phyloP scores from a whole-genome alignment of 2,797 vertebrate genomes.

The Hozukius guyotensis region DNA sequence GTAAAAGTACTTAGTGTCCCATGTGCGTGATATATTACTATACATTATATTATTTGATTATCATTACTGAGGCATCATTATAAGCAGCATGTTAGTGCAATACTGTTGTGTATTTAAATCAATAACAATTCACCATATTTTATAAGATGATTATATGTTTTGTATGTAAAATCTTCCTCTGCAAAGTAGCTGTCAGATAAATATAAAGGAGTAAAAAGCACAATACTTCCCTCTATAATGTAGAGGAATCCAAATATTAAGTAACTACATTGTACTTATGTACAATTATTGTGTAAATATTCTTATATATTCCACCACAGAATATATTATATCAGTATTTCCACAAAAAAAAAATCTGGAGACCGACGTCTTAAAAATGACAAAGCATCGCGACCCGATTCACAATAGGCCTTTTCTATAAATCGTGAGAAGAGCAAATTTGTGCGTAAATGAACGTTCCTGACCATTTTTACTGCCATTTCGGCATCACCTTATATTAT shows the following conservation, averaged over 20 bases:
- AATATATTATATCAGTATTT: too few species aligned
- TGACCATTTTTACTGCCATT: background rate
- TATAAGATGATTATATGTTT: background rate
- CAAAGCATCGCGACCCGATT: too few species aligned
- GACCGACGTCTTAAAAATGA: too few species aligned
- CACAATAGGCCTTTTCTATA: too few species aligned
- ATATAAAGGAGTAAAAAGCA: background rate
- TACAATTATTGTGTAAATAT: background rate
- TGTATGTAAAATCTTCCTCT: background rate
- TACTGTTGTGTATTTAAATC: background rate
- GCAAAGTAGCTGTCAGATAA: background rate
- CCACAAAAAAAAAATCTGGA: too few species aligned
- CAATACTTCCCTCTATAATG: background rate
- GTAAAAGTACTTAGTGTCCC: background rate
- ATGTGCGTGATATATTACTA: background rate
- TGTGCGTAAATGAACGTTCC: background rate
- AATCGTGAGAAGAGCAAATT: background rate
- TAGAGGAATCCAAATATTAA: background rate
- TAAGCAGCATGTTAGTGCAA: background rate
- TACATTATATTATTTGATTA: background rate
- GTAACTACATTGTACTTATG: background rate
- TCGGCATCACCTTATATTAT: background rate
- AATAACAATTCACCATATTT: background rate
- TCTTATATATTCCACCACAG: background rate
- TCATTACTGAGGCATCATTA: background rate